These are phyloP conservation scores for Masnerella sp. DNA, from an alignment of 2,888 invertebrate genomes.

Conservation along the genomic window DNA sequence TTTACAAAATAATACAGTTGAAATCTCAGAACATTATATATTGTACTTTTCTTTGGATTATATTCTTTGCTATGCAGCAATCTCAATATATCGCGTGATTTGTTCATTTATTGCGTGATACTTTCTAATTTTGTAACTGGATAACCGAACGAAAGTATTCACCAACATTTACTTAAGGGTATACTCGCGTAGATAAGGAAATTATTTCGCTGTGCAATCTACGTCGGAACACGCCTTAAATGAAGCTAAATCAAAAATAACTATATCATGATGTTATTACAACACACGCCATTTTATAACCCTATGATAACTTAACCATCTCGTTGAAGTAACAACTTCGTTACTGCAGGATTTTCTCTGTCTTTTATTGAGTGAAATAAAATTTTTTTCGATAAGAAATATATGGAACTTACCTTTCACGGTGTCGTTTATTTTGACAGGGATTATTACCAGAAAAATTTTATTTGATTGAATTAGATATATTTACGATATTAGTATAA, in stretches of 20 bases:
- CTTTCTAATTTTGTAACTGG: conserved; percentile 64
- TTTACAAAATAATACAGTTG: no score
- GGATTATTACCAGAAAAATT: conserved; percentile 46
- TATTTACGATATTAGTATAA: conserved; percentile 61
- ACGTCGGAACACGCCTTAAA: conserved; percentile 45
- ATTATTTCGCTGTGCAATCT: conserved; percentile 52
- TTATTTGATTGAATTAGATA: conserved; percentile 58
- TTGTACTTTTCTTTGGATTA: no score
- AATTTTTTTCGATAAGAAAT: no score
- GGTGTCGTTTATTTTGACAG: conserved; percentile 1
- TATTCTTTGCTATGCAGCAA: no score
- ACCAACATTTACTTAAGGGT: conserved; percentile 68
- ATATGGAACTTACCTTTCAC: background rate
- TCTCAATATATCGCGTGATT: conserved; percentile 62
- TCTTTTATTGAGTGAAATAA: no score
- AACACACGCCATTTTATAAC: conserved; percentile 28
- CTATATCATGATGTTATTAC: conserved; percentile 53
- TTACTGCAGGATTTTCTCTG: no score
- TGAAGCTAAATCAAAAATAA: conserved; percentile 1
- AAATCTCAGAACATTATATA: no score
- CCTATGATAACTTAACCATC: conserved; percentile 17
- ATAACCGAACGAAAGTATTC: conserved; percentile 68
- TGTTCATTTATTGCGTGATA: conserved; percentile 65
- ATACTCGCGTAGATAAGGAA: conserved; percentile 59
- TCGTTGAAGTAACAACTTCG: background rate